Base-by-base conservation (phyloP, 2,113 vertebrate genomes). In the Phrynosoma blainvillii region DNA sequence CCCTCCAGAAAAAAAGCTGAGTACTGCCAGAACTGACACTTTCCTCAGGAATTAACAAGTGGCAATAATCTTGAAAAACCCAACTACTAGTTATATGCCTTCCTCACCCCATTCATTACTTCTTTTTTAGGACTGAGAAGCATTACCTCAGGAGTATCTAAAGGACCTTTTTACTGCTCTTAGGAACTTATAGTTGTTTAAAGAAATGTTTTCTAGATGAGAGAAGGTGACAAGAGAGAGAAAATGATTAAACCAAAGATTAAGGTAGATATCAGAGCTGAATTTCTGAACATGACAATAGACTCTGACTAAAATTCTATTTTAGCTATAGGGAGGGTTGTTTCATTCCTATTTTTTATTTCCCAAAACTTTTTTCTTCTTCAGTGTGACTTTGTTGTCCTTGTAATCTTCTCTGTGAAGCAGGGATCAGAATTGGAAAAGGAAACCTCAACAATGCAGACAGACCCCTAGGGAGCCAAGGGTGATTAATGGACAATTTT, bases 401-500 rank as follows among this genome's bases (percentile, higher is more conserved):
- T 89, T 91, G 80, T 95, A 96, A 96, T 96, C 92, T 93, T 90
- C 88, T 94, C 88, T 87, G 91, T 86, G 96, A 96, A 96, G 93
- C 90, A 89, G 82, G 91, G 94, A 95, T 96, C 95, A 95, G 86
- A 92, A 95, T 95, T 95, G 95, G 94, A 95, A 97, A 96, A 96
- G 96, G 96, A 97, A 97, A 94, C 86, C 86, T 95, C 89, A 91
- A 96, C 95, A 97, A 96, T 96, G 91, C 87, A 90, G 91, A 59
- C 88, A 3, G 21, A 68, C 79, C 94, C 91, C 91, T 92, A 71
- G 93, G 90, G 94, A 97, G 90, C 77, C 84, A 92, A 85, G 83
- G 12, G 85, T 95, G 95, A 95, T 96, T 97, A 97, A 97, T 94
- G 94, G 89, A 90, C 88, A 95, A 96, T 96, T 96, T 96, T 96